A percentile compares a stretch with the other conserved stretches of the same genome.
phyloP scores from a whole-genome alignment of 2,888 invertebrate species.

The Diplolepis rosae region DNA sequence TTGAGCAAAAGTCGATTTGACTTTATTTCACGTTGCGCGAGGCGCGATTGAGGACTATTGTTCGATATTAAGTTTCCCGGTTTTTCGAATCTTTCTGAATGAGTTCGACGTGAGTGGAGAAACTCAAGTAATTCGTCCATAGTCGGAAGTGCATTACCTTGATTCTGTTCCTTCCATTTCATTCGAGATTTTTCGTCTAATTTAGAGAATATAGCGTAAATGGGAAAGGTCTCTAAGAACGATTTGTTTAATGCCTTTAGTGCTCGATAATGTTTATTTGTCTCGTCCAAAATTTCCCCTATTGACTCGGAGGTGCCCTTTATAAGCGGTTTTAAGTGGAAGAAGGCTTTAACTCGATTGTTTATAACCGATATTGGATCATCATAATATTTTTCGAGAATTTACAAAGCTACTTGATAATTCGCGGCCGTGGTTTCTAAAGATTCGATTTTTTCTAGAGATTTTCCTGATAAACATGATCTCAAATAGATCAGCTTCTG shows the following conservation, averaged over 20 bases:
- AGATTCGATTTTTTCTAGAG: background rate
- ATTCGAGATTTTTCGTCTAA: conserved; percentile 16
- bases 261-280: conserved; percentile 9
- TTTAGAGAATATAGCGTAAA: conserved; percentile 20
- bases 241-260: conserved; percentile 17
- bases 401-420: background rate
- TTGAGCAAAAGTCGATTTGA: background rate
- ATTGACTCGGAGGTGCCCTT: conserved; percentile 40
- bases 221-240: conserved; percentile 24
- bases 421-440: background rate
- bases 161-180: conserved; percentile 9
- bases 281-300: conserved; percentile 5
- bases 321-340: conserved; percentile 37
- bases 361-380: conserved; percentile 9
- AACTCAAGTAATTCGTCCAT: conserved; percentile 19
- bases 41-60: background rate
- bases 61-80: background rate
- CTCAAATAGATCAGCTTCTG: background rate
- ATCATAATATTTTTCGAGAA: background rate
- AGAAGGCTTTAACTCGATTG: conserved; percentile 48
- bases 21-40: background rate
- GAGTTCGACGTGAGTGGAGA: background rate
- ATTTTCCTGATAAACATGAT: background rate
- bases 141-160: background rate
- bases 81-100: background rate